phyloP scores from a whole-genome alignment of 2,888 invertebrate species.

The Spilarctia lutea region DNA sequence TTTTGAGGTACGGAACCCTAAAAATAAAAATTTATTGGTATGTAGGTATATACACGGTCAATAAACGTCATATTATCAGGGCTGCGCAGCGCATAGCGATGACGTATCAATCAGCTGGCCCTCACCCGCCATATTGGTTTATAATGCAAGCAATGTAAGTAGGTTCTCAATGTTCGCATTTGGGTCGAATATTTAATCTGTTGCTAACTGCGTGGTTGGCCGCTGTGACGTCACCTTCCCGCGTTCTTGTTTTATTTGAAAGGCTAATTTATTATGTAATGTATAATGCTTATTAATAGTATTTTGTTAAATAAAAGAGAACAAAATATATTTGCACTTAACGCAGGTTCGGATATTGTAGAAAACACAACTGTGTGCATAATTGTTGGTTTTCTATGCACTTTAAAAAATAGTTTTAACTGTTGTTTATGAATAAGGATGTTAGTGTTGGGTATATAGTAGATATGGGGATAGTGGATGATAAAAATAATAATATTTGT shows the following conservation, averaged over 20 bases:
- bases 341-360: too few species aligned
- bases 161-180: slow-evolving; percentile 30
- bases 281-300: neutral
- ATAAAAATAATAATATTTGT: too few species aligned
- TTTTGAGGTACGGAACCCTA: too few species aligned
- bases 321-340: neutral
- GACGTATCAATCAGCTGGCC: slow-evolving; percentile 43
- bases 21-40: too few species aligned
- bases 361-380: too few species aligned
- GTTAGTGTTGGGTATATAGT: too few species aligned
- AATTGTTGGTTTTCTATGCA: too few species aligned
- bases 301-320: neutral
- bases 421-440: too few species aligned
- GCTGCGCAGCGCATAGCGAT: slow-evolving; percentile 10
- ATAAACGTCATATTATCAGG: slow-evolving; percentile 37
- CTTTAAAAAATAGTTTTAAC: too few species aligned
- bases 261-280: neutral
- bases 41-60: neutral
- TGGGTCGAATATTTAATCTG: slow-evolving; percentile 45
- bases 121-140: slow-evolving; percentile 25
- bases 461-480: too few species aligned
- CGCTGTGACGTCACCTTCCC: slow-evolving; percentile 31
- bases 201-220: slow-evolving; percentile 34
- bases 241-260: slow-evolving; percentile 6
- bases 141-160: neutral